phyloP scores from a whole-genome alignment of 2,888 invertebrate species.

The Eumacrocentrus americanus region DNA sequence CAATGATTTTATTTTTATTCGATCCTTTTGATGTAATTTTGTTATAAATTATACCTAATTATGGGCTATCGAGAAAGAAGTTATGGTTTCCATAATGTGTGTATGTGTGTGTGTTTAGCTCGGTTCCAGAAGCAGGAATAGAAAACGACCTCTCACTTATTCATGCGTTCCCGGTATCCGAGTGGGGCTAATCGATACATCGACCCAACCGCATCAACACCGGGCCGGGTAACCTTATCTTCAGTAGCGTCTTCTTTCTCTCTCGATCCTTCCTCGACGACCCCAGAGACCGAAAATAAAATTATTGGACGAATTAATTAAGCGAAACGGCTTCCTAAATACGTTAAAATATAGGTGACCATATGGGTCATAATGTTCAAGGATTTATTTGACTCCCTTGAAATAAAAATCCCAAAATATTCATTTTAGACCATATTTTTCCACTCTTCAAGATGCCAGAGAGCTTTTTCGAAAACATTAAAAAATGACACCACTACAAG shows the following conservation, averaged over 20 bases:
- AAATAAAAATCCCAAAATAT: too few relatives aligned
- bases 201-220: constrained; percentile 40
- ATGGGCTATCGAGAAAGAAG: neutral
- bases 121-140: constrained; percentile 43
- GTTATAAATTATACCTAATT: constrained; percentile 53
- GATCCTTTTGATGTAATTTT: constrained; percentile 32
- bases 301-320: too few relatives aligned
- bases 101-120: constrained; percentile 31
- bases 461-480: too few relatives aligned
- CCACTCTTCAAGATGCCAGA: too few relatives aligned
- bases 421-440: too few relatives aligned
- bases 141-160: constrained; percentile 53
- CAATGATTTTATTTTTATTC: neutral
- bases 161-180: constrained; percentile 53
- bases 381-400: too few relatives aligned
- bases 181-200: constrained; percentile 56
- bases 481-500: too few relatives aligned
- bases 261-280: neutral
- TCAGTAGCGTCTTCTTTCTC: constrained; percentile 1
- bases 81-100: neutral
- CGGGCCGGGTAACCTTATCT: constrained; percentile 45
- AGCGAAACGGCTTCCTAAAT: too few relatives aligned
- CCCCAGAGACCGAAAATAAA: too few relatives aligned
- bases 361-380: too few relatives aligned
- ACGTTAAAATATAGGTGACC: too few relatives aligned